Evolutionary conservation across 2,113 vertebrate species (phyloP), one percentile per base, ranked within the genome.

Genomic region (Pterocles burchelli): DNA sequence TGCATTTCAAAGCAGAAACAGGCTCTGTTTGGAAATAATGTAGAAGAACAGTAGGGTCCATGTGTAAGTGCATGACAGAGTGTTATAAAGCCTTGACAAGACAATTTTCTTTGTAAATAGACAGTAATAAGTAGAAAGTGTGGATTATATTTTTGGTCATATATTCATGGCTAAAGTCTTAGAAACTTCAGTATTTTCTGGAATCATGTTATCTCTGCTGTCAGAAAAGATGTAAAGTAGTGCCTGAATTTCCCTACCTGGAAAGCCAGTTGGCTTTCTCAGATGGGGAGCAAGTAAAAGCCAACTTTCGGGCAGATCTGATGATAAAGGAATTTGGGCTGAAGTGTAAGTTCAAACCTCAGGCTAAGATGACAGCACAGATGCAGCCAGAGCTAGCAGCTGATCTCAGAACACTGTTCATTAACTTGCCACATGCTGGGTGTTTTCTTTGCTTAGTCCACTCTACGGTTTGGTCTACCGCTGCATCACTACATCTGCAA

Each of bases 221-320:
- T 48, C 31, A 87, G 36, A 68, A 61, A 21, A 86, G 28, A 48
- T 31, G n/a, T 43, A 86, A 82, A 73, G 61, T 36, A 78, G 26
- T 31, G 38, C 29, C 38, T 82, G 11, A 36, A 54, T 83, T 90
- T 86, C 38, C 26, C 21, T 83, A 65, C n/a, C 86, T 87, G 66
- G 43, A 63, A 89, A 95, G 45, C 77, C 55, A 90, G 11, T 54
- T 84, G 41, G 46, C 62, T 87, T 88, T 70, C 51, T 71, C 48
- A 76, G 12, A 12, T 57, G 52, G 33, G 88, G 52, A 65, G 51
- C 46, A 84, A 75, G 41, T 33, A 46, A 59, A 79, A 84, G 41
- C 33, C 51, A 75, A 10, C 28, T 58, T 61, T 33, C 41, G 66
- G 62, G 52, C 61, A 88, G 57, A 79, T 59, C 31, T 79, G 57